Conservation (phyloP, 1,140 invertebrate genomes). For the Drosophila pseudoobscura region DNA sequence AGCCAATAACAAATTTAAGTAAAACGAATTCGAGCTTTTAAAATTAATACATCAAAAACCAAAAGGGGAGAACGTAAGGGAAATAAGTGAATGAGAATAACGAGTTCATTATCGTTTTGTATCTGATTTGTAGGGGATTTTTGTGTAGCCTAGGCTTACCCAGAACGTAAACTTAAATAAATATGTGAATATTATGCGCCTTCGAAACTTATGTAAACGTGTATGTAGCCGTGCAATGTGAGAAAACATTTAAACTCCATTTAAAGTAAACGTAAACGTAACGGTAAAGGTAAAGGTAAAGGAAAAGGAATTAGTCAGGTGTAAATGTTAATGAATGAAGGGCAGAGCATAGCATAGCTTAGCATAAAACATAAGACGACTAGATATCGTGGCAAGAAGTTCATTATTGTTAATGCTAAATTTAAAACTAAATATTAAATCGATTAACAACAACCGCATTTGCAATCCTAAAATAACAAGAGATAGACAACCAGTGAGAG, state of each 20-base stretch:
- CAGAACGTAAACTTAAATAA: slow-evolving; percentile 55
- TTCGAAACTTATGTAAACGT: slow-evolving; percentile 73
- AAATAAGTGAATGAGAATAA: slow-evolving; percentile 41
- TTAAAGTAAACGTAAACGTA: slow-evolving; percentile 42
- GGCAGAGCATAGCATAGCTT: slow-evolving; percentile 61
- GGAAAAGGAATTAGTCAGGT: slow-evolving; percentile 44
- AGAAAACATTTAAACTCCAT: slow-evolving; percentile 49
- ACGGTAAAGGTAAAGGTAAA: slow-evolving; percentile 25
- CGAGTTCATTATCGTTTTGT: slow-evolving; percentile 48
- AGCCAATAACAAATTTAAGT: slow-evolving; percentile 62
- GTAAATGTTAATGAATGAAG: slow-evolving; percentile 61
- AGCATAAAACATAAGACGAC: slow-evolving; percentile 52
- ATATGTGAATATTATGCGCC: slow-evolving; percentile 83
- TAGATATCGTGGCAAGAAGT: slow-evolving; percentile 55
- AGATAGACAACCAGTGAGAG: slow-evolving; percentile 30
- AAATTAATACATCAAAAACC: slow-evolving; percentile 49
- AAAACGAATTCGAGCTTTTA: slow-evolving; percentile 83
- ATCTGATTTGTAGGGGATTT: slow-evolving; percentile 59
- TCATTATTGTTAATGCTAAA: slow-evolving; percentile 72
- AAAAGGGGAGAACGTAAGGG: slow-evolving; percentile 29
- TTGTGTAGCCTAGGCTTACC: slow-evolving; percentile 65
- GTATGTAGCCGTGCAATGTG: slow-evolving; percentile 57
- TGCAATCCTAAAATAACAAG: slow-evolving; percentile 66
- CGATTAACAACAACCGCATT: slow-evolving; percentile 59
- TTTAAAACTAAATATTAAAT: slow-evolving; percentile 42